Evolutionary conservation across 2,888 invertebrate genomes (phyloP), one percentile per base, ranked within the genome.

Genomic region (Argyresthia goedartella): DNA sequence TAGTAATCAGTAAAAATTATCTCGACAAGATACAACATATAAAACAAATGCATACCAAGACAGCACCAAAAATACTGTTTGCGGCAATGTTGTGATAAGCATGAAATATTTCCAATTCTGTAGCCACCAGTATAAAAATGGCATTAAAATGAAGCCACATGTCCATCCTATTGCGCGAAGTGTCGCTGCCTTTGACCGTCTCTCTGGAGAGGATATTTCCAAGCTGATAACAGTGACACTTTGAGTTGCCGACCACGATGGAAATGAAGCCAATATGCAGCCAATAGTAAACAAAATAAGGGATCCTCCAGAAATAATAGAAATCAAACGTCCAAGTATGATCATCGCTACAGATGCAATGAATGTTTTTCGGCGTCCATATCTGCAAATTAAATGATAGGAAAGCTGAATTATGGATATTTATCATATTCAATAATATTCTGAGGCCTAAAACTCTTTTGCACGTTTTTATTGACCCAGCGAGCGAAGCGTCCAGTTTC

Each of bases 101-200:
- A 76, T 55, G 57, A 76, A 73, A n/a, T 51, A 50, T 57, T 69
- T 74, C 79, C 79, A 79, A 54, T 67, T 69, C 51, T 65, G 61
- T 36, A 76, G 50, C 72, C 71, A 71, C 79, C 79, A 79, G 59
- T 66, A 78, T 6, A 73, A 49, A 13, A 78, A 59, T 9, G 76
- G 66, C 67, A 75, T 64, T 9, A 73, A n/a, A 48, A 64, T 67
- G 57, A 74, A 59, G 1, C 75, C 75, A 16, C 63, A 43, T 53
- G 74, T 72, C 34, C 60, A 65, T 1, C 71, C 58, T n/a, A 66
- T 56, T 50, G 69, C 63, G 51, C 72, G 63, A 35, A 69, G 49
- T 43, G 66, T 73, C 11, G 71, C 68, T 1, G 71, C 63, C 4
- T 56, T 53, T 11, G 75, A 66, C 49, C 78, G 60, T 51, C 76